Evolutionary conservation across 2,797 vertebrate species (phyloP).

Genomic region (Aotus griseimembra): DNA sequence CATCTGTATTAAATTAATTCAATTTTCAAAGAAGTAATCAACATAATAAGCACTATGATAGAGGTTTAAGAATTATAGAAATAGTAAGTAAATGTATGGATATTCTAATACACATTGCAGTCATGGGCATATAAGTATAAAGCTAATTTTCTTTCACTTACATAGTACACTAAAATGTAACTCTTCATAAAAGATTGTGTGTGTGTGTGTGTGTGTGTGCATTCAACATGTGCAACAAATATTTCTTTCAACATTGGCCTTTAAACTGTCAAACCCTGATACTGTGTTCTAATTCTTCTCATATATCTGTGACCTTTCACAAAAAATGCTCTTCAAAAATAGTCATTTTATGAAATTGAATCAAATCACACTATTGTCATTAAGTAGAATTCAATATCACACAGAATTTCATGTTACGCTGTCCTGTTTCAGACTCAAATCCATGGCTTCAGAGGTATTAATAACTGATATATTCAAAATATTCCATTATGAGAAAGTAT

Average conservation of each 20-base stretch:
- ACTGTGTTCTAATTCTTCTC: not conserved
- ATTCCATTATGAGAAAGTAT: not conserved
- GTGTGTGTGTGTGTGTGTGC: not conserved
- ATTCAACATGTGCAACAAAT: not conserved
- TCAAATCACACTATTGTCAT: not conserved
- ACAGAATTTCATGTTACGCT: not conserved
- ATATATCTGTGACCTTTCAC: not conserved
- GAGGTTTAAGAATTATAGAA: not conserved
- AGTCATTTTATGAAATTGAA: not conserved
- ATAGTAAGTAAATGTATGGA: not conserved
- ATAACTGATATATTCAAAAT: not conserved
- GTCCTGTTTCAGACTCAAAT: conserved; percentile 45
- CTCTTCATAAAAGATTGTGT: not conserved
- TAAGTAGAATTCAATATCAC: not conserved
- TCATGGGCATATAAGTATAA: not conserved
- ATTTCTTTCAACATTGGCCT: not conserved
- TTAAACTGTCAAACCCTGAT: not conserved
- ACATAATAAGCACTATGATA: not conserved
- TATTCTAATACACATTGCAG: not conserved
- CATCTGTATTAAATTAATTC: not conserved
- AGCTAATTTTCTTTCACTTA: not conserved
- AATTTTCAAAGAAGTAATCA: conserved; percentile 5
- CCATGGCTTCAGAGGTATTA: not conserved
- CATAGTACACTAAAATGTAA: not conserved
- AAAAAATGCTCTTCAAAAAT: conserved; percentile 4